Percentiles rank a stretch among this genome's conserved stretches.
Conservation (phyloP, 2,888 invertebrate genomes). For the Choreutis nemorana region DNA sequence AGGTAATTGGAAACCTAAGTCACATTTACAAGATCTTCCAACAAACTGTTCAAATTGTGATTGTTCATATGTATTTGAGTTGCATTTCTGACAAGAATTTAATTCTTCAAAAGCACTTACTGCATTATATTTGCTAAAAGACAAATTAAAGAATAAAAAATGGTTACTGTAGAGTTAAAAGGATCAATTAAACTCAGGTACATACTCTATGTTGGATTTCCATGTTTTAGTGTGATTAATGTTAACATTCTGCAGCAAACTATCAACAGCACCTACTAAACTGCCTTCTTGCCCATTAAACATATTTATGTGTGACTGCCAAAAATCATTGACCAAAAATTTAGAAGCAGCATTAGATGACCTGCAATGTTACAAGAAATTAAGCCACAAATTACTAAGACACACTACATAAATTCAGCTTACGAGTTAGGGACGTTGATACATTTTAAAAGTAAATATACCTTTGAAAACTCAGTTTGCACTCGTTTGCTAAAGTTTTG, state of each 20-base stretch:
- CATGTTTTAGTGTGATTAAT: conserved; percentile 24
- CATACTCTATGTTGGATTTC: conserved; percentile 34
- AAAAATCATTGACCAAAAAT: conserved; percentile 25
- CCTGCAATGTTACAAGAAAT: too few relatives aligned
- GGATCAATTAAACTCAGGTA: background rate
- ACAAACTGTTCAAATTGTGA: conserved; percentile 17
- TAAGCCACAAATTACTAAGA: too few relatives aligned
- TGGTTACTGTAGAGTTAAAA: background rate
- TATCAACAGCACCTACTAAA: conserved; percentile 21
- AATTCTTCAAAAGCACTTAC: conserved; percentile 24
- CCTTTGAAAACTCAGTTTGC: too few relatives aligned
- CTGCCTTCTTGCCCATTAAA: conserved; percentile 19
- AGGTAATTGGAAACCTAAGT: conserved; percentile 14
- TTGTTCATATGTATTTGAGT: conserved; percentile 6
- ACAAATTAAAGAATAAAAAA: conserved; percentile 2
- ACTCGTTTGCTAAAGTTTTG: too few relatives aligned
- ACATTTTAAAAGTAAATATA: too few relatives aligned
- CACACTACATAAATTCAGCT: too few relatives aligned
- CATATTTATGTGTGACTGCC: conserved; percentile 22
- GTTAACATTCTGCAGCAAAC: conserved; percentile 20
- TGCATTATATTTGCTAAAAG: conserved; percentile 34
- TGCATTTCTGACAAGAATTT: conserved; percentile 27
- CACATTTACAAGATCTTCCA: conserved; percentile 31
- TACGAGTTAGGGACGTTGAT: too few relatives aligned
- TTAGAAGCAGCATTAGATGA: conserved; percentile 31